Evolutionary conservation across 2,797 vertebrate genomes (phyloP).

Genomic region (Sphenodon punctatus): DNA sequence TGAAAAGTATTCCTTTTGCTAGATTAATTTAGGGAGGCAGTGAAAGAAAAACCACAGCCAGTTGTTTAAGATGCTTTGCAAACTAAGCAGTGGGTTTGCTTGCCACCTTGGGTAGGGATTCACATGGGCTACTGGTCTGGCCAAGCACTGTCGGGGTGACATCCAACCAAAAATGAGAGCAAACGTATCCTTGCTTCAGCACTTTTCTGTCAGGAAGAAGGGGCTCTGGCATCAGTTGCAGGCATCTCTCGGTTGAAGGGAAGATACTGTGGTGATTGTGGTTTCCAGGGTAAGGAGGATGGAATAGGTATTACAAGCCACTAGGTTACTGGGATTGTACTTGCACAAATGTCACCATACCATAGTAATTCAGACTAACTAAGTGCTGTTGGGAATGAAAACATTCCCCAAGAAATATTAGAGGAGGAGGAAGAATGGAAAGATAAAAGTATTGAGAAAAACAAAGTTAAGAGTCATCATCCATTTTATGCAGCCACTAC

Average conservation of each 20-base stretch:
- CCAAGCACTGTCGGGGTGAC: neutral
- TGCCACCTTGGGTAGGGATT: neutral
- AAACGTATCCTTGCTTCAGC: neutral
- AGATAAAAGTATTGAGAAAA: neutral
- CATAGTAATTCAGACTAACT: neutral
- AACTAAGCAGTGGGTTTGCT: neutral
- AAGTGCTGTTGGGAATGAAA: neutral
- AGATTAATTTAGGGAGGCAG: neutral
- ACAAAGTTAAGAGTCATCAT: neutral
- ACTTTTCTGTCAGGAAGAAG: neutral
- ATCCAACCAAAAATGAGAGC: neutral
- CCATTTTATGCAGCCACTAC: neutral
- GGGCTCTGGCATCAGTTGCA: neutral
- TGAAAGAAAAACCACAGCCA: accelerated
- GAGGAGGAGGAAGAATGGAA: neutral
- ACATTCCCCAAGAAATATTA: neutral
- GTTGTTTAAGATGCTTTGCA: neutral
- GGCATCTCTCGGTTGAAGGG: neutral
- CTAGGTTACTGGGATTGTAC: neutral
- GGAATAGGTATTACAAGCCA: neutral
- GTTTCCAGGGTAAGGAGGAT: neutral
- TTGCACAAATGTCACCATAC: neutral
- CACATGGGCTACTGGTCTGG: neutral
- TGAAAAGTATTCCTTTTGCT: neutral
- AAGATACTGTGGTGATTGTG: neutral